Percentiles rank a stretch among this genome's conserved stretches.
Conservation (phyloP, 2,888 invertebrate species). For the Perdita meconis region DNA sequence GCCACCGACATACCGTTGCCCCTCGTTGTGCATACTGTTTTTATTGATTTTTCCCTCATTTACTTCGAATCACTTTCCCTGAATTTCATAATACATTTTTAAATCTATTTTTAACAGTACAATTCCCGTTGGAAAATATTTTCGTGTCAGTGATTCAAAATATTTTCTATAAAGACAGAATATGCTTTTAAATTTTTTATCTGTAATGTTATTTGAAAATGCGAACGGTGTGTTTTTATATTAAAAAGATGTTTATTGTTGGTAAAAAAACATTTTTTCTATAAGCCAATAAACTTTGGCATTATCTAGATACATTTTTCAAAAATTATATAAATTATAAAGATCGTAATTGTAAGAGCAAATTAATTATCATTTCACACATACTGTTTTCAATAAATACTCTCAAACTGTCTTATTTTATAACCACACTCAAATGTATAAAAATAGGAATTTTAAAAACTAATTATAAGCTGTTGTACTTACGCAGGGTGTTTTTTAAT, state of each 20-base stretch:
- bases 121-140: background rate
- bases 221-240: constrained; percentile 5
- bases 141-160: background rate
- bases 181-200: background rate
- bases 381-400: constrained; percentile 5
- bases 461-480: background rate
- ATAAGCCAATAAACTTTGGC: background rate
- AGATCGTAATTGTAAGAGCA: background rate
- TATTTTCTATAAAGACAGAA: background rate
- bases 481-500: too few species aligned
- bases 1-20: constrained; percentile 71
- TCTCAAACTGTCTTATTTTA: background rate
- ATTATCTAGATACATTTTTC: background rate
- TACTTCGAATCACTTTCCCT: constrained; percentile 45
- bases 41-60: constrained; percentile 72
- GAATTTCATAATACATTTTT: background rate
- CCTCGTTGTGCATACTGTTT: constrained; percentile 61
- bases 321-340: background rate
- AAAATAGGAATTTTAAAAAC: background rate
- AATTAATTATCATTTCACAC: constrained; percentile 8
- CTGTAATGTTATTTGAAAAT: background rate
- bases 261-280: background rate
- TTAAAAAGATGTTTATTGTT: constrained; percentile 22
- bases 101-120: background rate
- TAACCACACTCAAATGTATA: background rate